Conservation (phyloP, 2,113 vertebrate genomes). For the Daboia siamensis region DNA sequence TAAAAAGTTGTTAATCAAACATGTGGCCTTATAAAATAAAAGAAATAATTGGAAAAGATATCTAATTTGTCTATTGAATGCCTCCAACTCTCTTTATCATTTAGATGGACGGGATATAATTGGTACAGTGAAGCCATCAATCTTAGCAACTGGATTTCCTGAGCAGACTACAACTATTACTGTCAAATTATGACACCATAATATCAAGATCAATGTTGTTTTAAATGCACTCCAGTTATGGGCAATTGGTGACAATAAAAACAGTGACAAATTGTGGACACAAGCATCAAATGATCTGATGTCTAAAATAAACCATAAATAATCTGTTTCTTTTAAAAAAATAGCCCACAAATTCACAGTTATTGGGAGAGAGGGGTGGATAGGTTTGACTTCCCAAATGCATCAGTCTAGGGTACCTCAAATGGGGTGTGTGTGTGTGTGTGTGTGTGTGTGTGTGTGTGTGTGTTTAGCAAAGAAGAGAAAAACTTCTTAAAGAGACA, state of each 20-base stretch:
- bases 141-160: slow-evolving; percentile 71
- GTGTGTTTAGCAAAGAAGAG: background rate
- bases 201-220: slow-evolving; percentile 81
- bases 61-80: slow-evolving; percentile 75
- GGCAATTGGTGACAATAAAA: slow-evolving; percentile 82
- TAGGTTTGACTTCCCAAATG: background rate
- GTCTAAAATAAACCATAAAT: slow-evolving; percentile 72
- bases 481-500: slow-evolving; percentile 6
- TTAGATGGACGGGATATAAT: slow-evolving; percentile 79
- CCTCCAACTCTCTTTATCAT: slow-evolving; percentile 75
- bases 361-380: slow-evolving; percentile 28
- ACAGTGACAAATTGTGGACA: slow-evolving; percentile 79
- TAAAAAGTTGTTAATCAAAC: slow-evolving; percentile 65
- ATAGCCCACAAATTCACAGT: background rate
- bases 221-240: slow-evolving; percentile 81
- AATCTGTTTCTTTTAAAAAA: slow-evolving; percentile 46
- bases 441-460: background rate
- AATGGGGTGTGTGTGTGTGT: background rate
- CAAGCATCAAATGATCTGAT: slow-evolving; percentile 68
- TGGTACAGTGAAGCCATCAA: slow-evolving; percentile 76
- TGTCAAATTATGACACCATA: slow-evolving; percentile 79
- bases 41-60: slow-evolving; percentile 73
- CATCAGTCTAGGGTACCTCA: background rate
- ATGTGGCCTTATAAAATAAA: slow-evolving; percentile 69
- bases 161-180: slow-evolving; percentile 74